Base-by-base conservation (phyloP, 2,888 invertebrate species). In the Conus canariensis region DNA sequence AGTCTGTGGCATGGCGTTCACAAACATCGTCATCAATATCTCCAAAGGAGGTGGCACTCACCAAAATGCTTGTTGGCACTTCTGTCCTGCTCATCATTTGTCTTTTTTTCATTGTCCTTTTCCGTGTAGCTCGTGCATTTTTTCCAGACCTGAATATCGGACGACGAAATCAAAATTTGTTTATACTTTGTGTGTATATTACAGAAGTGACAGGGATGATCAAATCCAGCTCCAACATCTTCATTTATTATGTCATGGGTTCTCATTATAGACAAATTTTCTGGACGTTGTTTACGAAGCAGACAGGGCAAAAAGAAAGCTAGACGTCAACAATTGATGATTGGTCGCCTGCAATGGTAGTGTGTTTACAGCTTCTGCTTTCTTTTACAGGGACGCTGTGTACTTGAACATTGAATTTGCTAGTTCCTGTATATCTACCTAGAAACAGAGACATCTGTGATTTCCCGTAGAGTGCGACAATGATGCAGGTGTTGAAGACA, bases 51-150 rank as follows among this genome's bases (percentile, higher is more conserved):
- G 22, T 86, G 45, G 25, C 12, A 59, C 25, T 86, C 64, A 86
- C 86, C 16, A 86, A 86, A 64, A 86, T 86, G 86, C 30, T 86
- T 12, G 59, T 86, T 8, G 60, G 67, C 5, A 67, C n/a, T 16
- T 60, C 86, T 1, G 22, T 86, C 6, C 25, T 67, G 25, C n/a
- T 86, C n/a, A 86, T 86, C 25, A 45, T 64, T 10, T 86, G 45
- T 16, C 14, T 67, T n/a, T 30, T 22, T 12, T 64, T 64, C 6
- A 14, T 9, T 67, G 30, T 14, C 22, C 16, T 86, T 7, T n/a
- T 25, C 12, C 25, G 67, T 5, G 10, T 64, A 30, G 25, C n/a
- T 1, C 58, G 86, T 5, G 10, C 64, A 10, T 86, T 86, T 86
- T 16, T 86, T 0, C 64, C 60, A 22, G 64, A 86, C 8, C 12